Evolutionary conservation across 2,797 vertebrate genomes (phyloP).

Genomic region (Amniataba percoides): DNA sequence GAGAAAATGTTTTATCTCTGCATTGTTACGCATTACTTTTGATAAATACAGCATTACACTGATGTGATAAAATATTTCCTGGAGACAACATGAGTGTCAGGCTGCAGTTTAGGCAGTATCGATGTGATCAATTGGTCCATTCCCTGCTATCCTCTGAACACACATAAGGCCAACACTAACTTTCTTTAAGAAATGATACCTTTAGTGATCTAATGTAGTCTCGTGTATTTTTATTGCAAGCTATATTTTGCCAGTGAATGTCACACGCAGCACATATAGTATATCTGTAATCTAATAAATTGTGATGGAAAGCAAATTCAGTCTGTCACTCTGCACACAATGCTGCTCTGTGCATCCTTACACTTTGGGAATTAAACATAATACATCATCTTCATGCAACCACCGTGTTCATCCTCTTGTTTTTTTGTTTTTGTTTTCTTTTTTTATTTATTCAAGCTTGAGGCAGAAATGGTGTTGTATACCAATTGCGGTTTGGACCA

Average conservation of each 20-base stretch:
- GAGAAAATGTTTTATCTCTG: not conserved
- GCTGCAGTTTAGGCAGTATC: not conserved
- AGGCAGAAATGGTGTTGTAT: not conserved
- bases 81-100: not conserved
- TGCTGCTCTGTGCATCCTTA: not conserved
- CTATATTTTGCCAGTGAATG: not conserved
- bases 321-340: not conserved
- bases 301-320: slow-evolving; percentile 1
- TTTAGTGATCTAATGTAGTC: slow-evolving; percentile 3
- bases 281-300: slow-evolving; percentile 11
- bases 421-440: not conserved
- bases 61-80: slow-evolving; percentile 21
- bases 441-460: not conserved
- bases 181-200: slow-evolving; percentile 3
- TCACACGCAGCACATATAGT: not conserved
- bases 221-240: slow-evolving; percentile 7
- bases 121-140: not conserved
- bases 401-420: not conserved
- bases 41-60: slow-evolving; percentile 5
- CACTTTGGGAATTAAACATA: slow-evolving; percentile 12
- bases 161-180: slow-evolving; percentile 2
- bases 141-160: not conserved
- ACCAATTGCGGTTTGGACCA: not conserved
- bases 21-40: not conserved
- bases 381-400: not conserved